Base-by-base conservation (phyloP, 2,113 vertebrate genomes). In the Lonchura striata region DNA sequence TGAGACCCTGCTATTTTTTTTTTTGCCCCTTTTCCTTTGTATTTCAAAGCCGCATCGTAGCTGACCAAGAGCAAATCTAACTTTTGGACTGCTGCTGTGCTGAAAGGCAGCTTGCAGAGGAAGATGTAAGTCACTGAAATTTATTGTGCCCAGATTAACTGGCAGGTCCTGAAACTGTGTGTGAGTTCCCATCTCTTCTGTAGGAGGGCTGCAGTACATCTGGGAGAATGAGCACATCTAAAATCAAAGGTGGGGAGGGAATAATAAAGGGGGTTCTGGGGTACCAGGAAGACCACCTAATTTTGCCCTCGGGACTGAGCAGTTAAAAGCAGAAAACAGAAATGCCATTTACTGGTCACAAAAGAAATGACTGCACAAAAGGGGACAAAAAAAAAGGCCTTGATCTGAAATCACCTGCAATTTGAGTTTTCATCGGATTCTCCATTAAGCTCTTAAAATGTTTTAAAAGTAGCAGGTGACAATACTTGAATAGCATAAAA, bases 1-100 rank as follows among this genome's bases (percentile, higher is more conserved):
- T 0, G 1, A 19, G 15, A 7, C 11, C 23, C 21, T 30, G 9
- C 22, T 59, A 5, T 42, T 42, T 42, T 42, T 42, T 42, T 35
- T 54, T 23, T 56, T 21, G 6, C 10, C 17, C 35, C 46, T 71
- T 64, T 74, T n/a, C 6, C 44, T 86, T 54, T 39, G 23, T 3
- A 47, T 86, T 78, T 70, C 22, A 28, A 44, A 47, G 35, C 9
- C 47, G 8, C 23, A 10, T 9, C 0, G 0, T 12, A 11, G 19
- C 15, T 47, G 14, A 31, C 4, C 12, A 13, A 39, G 18, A 41
- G 28, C 20, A 53, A 0, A 19, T 35, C 16, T 15, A 13, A 31
- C 30, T 3, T 11, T 6, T 6, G 24, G 27, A 1, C 16, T 54
- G 16, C 22, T 2, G 0, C 5, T 11, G 14, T 35, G n/a, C 4